Evolutionary conservation across 2,888 invertebrate genomes (phyloP).

Genomic region (Sepiola atlantica): DNA sequence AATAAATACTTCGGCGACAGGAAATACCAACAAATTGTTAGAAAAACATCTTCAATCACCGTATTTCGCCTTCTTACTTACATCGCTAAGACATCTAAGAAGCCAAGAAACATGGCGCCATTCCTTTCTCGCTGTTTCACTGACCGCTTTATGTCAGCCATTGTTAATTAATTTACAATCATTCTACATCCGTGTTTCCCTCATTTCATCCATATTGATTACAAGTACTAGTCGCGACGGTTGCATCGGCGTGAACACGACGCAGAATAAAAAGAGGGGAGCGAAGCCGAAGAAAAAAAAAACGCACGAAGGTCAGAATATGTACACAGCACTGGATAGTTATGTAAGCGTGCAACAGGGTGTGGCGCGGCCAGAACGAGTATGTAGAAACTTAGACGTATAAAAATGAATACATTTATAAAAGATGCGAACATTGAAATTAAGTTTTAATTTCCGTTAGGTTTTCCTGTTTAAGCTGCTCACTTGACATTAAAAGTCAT

Average conservation of each 20-base stretch:
- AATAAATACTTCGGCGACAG: not conserved
- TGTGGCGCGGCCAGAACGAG: no score
- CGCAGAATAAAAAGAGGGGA: not conserved
- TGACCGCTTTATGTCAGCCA: not conserved
- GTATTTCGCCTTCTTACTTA: not conserved
- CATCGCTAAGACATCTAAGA: not conserved
- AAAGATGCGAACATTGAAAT: not conserved
- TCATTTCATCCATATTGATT: not conserved
- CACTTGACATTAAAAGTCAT: no score
- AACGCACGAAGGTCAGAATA: no score
- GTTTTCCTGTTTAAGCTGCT: not conserved
- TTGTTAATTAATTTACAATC: constrained; percentile 9
- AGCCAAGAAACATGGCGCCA: not conserved
- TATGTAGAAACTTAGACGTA: no score
- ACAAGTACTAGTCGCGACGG: constrained; percentile 1
- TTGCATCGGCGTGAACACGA: not conserved
- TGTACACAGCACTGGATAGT: no score
- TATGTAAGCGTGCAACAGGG: no score
- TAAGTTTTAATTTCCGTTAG: not conserved
- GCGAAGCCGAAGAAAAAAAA: not conserved
- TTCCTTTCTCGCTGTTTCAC: not conserved
- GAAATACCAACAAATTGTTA: not conserved
- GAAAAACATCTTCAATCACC: not conserved
- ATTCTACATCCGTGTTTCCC: not conserved
- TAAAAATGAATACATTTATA: not conserved